These are phyloP conservation scores for Eurytoma californica DNA, from an alignment of 2,888 invertebrate genomes.

Conservation along the genomic window DNA sequence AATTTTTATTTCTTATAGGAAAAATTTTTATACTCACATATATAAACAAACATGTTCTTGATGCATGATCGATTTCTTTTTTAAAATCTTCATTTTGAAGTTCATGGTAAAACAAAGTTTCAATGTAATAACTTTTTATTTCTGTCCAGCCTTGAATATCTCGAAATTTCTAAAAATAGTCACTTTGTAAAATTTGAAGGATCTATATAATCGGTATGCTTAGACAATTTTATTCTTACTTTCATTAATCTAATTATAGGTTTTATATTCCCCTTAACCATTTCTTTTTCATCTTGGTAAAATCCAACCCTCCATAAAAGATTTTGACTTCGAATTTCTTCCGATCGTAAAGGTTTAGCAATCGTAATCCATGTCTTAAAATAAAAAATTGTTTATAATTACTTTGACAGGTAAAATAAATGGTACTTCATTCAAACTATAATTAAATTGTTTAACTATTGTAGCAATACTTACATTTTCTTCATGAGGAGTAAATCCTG, in stretches of 20 bases:
- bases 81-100: neutral
- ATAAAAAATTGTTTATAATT: neutral
- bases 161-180: conserved; percentile 2
- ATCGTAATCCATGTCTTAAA: neutral
- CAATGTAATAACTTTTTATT: conserved; percentile 2
- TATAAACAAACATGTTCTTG: neutral
- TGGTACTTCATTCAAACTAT: too few species aligned
- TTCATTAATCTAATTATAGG: conserved; percentile 1
- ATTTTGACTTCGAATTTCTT: neutral
- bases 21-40: conserved; percentile 1
- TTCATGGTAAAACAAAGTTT: conserved; percentile 3
- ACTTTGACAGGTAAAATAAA: too few species aligned
- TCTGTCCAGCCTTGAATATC: neutral
- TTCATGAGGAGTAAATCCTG: neutral
- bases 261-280: neutral
- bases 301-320: neutral
- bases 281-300: conserved; percentile 4
- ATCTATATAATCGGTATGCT: neutral
- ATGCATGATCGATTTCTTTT: too few species aligned
- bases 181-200: neutral
- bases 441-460: too few species aligned
- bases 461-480: neutral
- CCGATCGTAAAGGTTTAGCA: neutral
- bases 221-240: neutral
- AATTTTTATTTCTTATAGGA: too few species aligned